Conservation (phyloP, 1,140 invertebrate genomes). For the Dreissena rostriformis region DNA sequence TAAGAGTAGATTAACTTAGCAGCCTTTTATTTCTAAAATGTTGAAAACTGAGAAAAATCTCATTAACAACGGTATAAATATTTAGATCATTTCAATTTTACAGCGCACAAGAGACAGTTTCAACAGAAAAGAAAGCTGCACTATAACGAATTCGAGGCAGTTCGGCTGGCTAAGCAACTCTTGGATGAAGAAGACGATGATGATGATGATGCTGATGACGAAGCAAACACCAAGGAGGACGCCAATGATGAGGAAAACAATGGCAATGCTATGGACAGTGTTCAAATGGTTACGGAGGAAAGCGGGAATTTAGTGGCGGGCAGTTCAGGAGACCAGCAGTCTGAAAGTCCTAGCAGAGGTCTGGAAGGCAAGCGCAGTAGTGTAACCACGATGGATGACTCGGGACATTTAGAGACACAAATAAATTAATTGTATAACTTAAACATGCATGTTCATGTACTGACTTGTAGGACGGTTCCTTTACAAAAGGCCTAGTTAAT, state of each 20-base stretch:
- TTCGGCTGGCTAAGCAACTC: conserved; percentile 93
- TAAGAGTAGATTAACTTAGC: background rate
- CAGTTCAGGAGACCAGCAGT: no score
- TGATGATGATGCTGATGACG: no score
- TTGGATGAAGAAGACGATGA: conserved; percentile 95
- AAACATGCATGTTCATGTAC: no score
- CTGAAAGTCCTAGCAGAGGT: no score
- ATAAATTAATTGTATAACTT: no score
- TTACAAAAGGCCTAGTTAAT: no score
- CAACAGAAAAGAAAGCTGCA: conserved; percentile 96
- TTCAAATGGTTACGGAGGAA: conserved; percentile 44
- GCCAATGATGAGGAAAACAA: conserved; percentile 22
- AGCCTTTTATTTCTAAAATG: background rate
- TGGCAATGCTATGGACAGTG: conserved; percentile 32
- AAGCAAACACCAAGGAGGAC: no score
- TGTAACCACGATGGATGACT: no score
- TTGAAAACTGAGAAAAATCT: background rate
- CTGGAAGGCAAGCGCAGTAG: no score
- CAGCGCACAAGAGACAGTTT: conserved; percentile 89
- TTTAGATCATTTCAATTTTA: conserved; percentile 4
- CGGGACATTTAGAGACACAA: no score
- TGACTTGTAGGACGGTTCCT: no score
- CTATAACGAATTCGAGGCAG: conserved; percentile 98
- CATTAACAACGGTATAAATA: background rate
- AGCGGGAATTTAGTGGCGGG: no score